These are phyloP conservation scores for Cossypha polioptera DNA, from an alignment of 2,797 vertebrate species.

Conservation along the genomic window DNA sequence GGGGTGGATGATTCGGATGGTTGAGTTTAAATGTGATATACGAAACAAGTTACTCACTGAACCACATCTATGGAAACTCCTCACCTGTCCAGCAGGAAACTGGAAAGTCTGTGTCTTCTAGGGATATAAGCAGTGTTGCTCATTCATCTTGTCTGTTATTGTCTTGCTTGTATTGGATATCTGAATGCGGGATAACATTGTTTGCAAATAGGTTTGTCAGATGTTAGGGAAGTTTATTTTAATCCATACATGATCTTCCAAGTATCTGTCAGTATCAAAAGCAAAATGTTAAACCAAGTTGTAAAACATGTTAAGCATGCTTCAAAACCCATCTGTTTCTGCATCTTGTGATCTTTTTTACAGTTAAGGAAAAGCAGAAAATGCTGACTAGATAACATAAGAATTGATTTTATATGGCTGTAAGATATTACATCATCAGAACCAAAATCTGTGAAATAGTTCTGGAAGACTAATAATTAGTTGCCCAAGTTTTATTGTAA, in stretches of 20 bases:
- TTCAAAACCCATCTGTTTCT: not conserved
- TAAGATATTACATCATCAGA: not conserved
- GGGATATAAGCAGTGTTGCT: not conserved
- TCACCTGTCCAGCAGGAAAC: not conserved
- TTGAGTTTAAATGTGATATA: not conserved
- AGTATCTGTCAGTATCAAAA: not conserved
- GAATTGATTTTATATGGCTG: not conserved
- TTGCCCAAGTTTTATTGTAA: not conserved
- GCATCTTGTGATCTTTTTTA: not conserved
- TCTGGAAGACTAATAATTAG: not conserved
- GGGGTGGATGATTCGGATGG: not conserved
- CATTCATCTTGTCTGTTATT: not conserved
- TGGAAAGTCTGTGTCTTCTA: not conserved
- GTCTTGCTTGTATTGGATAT: not conserved
- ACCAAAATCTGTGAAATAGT: not conserved
- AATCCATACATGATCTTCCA: not conserved
- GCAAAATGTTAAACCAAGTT: not conserved
- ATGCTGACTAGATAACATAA: not conserved
- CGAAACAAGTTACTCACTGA: not conserved
- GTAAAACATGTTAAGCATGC: not conserved
- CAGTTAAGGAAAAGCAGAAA: not conserved
- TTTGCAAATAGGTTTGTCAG: constrained; percentile 3
- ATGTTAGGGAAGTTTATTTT: not conserved
- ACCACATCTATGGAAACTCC: not conserved
- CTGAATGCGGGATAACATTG: not conserved